Percentiles rank a stretch among this genome's conserved stretches.
Evolutionary conservation across 2,888 invertebrate species (phyloP).

Genomic region (Caenorhabditis sp.): DNA sequence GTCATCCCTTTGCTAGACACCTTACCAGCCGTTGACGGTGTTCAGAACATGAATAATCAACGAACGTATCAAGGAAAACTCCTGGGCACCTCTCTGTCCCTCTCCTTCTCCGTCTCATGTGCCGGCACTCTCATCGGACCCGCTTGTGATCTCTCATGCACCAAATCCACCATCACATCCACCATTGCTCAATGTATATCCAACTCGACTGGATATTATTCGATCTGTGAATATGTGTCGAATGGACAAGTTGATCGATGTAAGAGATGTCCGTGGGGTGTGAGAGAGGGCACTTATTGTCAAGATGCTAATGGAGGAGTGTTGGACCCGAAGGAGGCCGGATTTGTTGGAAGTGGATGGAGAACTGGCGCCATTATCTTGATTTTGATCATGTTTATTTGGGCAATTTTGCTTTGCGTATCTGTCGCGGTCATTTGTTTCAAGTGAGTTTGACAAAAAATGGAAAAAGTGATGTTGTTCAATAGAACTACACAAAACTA

Average conservation of each 20-base stretch:
- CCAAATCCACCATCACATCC: slow-evolving; percentile 47
- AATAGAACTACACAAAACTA: too few species aligned
- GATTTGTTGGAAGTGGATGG: background rate
- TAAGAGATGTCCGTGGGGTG: slow-evolving; percentile 67
- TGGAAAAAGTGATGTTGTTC: too few species aligned
- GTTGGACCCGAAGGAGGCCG: slow-evolving; percentile 52
- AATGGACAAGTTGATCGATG: slow-evolving; percentile 61
- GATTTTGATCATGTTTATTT: background rate
- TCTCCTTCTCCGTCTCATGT: slow-evolving; percentile 63
- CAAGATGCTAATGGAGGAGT: slow-evolving; percentile 58
- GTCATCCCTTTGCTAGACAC: slow-evolving; percentile 28
- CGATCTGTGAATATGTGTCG: slow-evolving; percentile 53
- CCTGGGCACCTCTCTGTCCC: slow-evolving; percentile 51
- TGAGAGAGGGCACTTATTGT: slow-evolving; percentile 59
- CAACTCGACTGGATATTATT: slow-evolving; percentile 60
- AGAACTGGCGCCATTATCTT: background rate
- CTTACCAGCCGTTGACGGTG: slow-evolving; percentile 35
- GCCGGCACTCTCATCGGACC: slow-evolving; percentile 60
- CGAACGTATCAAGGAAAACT: slow-evolving; percentile 51
- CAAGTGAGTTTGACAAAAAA: background rate
- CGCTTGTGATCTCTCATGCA: slow-evolving; percentile 63
- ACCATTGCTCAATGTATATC: slow-evolving; percentile 52
- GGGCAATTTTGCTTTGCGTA: background rate
- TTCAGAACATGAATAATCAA: slow-evolving; percentile 45
- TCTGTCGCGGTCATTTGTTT: background rate